Conservation (phyloP, 2,797 vertebrate genomes). For the Neomorphus geoffroyi region DNA sequence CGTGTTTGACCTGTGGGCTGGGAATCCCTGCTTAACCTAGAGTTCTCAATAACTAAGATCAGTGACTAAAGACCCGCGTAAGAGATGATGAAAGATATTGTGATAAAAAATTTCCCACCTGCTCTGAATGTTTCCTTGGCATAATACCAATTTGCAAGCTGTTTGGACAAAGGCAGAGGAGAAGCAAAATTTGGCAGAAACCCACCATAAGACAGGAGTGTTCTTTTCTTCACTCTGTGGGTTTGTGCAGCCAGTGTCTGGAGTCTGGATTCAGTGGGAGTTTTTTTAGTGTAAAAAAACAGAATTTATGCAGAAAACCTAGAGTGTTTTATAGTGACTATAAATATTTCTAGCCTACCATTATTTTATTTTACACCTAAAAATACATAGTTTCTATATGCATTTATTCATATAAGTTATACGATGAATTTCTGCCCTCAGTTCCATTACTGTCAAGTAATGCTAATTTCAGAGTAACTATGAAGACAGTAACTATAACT, state of each 20-base stretch:
- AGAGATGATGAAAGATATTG: background rate
- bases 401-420: background rate
- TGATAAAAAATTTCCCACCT: background rate
- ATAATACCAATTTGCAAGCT: background rate
- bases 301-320: background rate
- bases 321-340: background rate
- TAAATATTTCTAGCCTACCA: background rate
- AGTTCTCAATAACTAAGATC: background rate
- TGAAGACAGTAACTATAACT: too few species aligned
- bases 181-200: background rate
- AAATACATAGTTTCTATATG: background rate
- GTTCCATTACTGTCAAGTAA: background rate
- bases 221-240: background rate
- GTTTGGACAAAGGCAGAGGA: background rate
- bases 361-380: background rate
- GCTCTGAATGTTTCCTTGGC: background rate
- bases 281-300: background rate
- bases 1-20: background rate
- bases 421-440: background rate
- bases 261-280: background rate
- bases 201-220: background rate
- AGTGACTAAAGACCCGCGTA: background rate
- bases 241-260: background rate
- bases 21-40: background rate
- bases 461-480: background rate